Base-by-base conservation (phyloP, 2,888 invertebrate genomes). In the Meta bourneti region DNA sequence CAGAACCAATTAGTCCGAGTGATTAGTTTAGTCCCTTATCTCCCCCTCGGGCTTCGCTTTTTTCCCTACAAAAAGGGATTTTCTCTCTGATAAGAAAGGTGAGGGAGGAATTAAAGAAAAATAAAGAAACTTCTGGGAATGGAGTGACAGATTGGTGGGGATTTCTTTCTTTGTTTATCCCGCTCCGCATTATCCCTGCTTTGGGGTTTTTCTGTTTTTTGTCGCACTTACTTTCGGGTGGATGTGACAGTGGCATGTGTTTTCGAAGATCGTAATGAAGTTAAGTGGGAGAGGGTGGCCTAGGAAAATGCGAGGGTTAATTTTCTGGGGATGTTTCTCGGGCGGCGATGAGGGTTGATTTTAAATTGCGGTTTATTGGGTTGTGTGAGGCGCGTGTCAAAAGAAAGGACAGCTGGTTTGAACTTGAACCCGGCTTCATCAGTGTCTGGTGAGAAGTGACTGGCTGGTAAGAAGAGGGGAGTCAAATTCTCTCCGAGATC, bases 1-100 rank as follows among this genome's bases (percentile, higher is more conserved):
- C 78, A 34, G 69, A 81, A 88, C 91, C 91, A 91, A 91, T 91
- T 91, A 91, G 91, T 74, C 51, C 77, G 16, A 87, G 91, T 86
- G 91, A 91, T 91, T 91, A 91, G 86, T 77, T 91, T 87, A 86
- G 80, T 61, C 74, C 78, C 48, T 81, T 86, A 81, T 83, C 84
- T 77, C 81, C 81, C 86, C 86, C 51, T 7, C 75, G 71, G 91
- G 74, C 78, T 78, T 49, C 78, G 52, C 71, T 69, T 86, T 87
- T 79, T 51, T 70, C 83, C 83, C 72, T 52, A n/a, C n/a, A 79
- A 79, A 34, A 79, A 61, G 61, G 61, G 61, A 61, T 61, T 61
- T 61, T 61, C 13, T 61, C 79, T 34, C 79, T 74, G 83, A 83
- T 83, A 83, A 83, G 74, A 83, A 83, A 83, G 83, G 83, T 83